Conservation (phyloP, 2,888 invertebrate genomes). For the Pterostichus niger region DNA sequence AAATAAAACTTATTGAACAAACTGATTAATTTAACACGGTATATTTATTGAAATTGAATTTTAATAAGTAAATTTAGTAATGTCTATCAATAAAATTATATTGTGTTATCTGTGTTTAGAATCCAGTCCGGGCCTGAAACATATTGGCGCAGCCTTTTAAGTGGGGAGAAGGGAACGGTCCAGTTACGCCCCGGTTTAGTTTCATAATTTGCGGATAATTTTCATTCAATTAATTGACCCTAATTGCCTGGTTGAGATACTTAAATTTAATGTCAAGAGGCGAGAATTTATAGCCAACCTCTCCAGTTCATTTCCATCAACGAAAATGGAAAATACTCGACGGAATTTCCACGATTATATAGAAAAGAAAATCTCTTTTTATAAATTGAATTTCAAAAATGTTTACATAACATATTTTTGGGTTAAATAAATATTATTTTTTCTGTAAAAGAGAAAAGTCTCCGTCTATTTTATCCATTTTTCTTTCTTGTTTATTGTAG, state of each 20-base stretch:
- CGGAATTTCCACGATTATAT: not conserved
- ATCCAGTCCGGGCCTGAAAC: too few relatives aligned
- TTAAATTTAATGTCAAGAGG: constrained; percentile 42
- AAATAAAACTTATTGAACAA: too few relatives aligned
- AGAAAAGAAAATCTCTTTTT: constrained; percentile 1
- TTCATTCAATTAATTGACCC: constrained; percentile 55
- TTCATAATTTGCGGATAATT: constrained; percentile 60
- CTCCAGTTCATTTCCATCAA: constrained; percentile 7
- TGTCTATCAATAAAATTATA: too few relatives aligned
- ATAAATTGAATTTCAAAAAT: constrained; percentile 10
- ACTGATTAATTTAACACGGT: too few relatives aligned
- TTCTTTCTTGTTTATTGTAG: constrained; percentile 35
- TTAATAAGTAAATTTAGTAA: too few relatives aligned
- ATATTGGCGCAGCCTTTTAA: not conserved
- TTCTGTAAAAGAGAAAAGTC: not conserved
- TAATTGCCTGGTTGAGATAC: constrained; percentile 57
- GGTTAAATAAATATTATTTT: constrained; percentile 29
- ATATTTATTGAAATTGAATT: too few relatives aligned
- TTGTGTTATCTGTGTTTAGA: too few relatives aligned
- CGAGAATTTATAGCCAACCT: constrained; percentile 24
- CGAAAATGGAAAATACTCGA: not conserved
- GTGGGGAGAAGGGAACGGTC: not conserved
- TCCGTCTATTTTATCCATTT: not conserved
- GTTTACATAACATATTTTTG: constrained; percentile 3
- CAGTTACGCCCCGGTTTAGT: constrained; percentile 6